Evolutionary conservation across 2,888 invertebrate species (phyloP), one percentile per base, ranked within the genome.

Genomic region (Ophion costatus): DNA sequence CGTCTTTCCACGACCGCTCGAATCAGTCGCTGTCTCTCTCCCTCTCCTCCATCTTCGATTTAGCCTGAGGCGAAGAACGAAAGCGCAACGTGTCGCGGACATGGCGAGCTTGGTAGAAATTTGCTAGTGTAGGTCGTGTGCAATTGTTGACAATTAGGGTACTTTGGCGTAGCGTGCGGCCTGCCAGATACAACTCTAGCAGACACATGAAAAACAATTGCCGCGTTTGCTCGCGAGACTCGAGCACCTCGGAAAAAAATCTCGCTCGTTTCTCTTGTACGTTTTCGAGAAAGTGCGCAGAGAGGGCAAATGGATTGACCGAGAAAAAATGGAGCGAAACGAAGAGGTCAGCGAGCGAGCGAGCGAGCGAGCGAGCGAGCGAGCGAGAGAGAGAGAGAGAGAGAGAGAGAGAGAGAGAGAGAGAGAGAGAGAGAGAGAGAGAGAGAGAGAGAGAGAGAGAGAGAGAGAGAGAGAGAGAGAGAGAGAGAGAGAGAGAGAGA

Each of bases 131-230:
- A 75, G 33, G 29, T 75, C 14, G 51, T n/a, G 29, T 17, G 20
- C 57, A 29, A 29, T 22, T 63, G n/a, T 20, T 24, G 29, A 20
- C 69, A 70, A 78, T 78, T 70, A 61, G 63, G 33, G 45, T 77
- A 63, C 69, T 51, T 75, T 81, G 73, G 80, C 63, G 80, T 81
- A 73, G 51, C 14, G 51, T 17, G 17, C 51, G 14, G 42, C 38
- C 61, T 79, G 38, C 56, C 33, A 74, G 74, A 84, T 84, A 79
- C 69, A 84, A 51, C 70, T 14, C 51, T 70, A 81, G 59, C 77
- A 77, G 80, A 81, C 66, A 42, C 77, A 42, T 42, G 77, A 77
- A 59, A 67, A 67, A 59, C 51, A 61, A 45, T 45, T 45, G 45
- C 10, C 45, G 14, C 45, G 0, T 17, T 14, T 17, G 7, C 45